Conservation (phyloP, 2,113 vertebrate genomes). For the Hypocryptadius cinnamomeus region DNA sequence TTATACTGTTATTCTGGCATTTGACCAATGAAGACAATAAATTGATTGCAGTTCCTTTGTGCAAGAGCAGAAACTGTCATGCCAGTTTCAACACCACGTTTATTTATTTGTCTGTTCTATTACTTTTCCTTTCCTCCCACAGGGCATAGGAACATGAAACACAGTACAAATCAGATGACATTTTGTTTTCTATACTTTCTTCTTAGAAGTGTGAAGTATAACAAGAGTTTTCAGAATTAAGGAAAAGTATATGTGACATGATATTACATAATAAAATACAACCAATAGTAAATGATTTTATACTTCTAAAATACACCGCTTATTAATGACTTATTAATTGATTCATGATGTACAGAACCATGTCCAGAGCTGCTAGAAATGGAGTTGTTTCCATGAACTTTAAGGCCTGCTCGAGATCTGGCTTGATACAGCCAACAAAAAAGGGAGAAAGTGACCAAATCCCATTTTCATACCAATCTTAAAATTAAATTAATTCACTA, state of each 20-base stretch:
- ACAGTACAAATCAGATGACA: not conserved
- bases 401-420: not conserved
- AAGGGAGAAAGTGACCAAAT: not conserved
- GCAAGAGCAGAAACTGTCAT: slow-evolving; percentile 26
- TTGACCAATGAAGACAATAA: slow-evolving; percentile 45
- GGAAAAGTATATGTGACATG: not conserved
- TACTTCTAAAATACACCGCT: not conserved
- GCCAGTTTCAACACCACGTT: slow-evolving; percentile 33
- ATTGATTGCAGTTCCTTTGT: slow-evolving; percentile 56
- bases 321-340: not conserved
- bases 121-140: slow-evolving; percentile 55
- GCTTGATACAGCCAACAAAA: not conserved
- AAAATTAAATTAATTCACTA: not conserved
- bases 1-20: slow-evolving; percentile 70
- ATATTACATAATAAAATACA: not conserved
- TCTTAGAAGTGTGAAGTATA: slow-evolving; percentile 7
- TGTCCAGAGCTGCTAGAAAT: not conserved
- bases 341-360: not conserved
- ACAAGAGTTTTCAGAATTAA: not conserved
- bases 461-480: not conserved
- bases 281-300: not conserved
- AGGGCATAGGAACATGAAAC: slow-evolving; percentile 45
- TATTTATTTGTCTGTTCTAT: slow-evolving; percentile 61
- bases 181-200: not conserved
- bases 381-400: not conserved